phyloP scores from a whole-genome alignment of 2,888 invertebrate genomes.

The Dolomedes plantarius region DNA sequence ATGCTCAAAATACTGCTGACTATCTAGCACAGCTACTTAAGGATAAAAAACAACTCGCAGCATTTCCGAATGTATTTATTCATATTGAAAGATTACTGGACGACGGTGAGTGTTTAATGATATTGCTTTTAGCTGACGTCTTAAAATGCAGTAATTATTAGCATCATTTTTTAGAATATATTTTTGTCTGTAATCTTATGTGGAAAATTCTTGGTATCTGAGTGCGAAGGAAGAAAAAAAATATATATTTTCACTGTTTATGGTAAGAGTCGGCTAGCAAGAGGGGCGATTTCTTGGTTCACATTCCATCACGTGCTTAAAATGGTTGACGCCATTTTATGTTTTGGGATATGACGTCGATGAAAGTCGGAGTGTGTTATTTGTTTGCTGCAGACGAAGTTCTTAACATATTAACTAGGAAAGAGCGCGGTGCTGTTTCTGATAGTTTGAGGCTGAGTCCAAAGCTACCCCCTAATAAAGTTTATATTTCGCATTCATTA shows the following conservation, averaged over 20 bases:
- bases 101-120: constrained; percentile 87
- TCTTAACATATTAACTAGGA: too few species aligned
- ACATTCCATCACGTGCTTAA: constrained; percentile 66
- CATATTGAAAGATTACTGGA: constrained; percentile 99
- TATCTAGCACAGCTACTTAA: constrained; percentile 99
- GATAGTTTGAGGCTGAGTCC: too few species aligned
- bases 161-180: background rate
- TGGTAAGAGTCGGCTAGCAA: background rate
- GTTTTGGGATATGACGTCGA: constrained; percentile 35
- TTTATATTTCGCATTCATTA: too few species aligned
- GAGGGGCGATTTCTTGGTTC: background rate
- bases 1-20: constrained; percentile 82
- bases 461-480: too few species aligned
- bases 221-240: too few species aligned
- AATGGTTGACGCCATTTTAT: constrained; percentile 65
- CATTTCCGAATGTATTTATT: constrained; percentile 99
- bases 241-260: background rate
- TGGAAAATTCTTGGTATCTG: too few species aligned
- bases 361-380: background rate
- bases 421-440: too few species aligned
- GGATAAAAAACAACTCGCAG: constrained; percentile 99
- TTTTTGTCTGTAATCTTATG: background rate
- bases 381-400: background rate
- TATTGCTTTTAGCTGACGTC: too few species aligned
- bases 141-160: background rate